Base-by-base conservation (phyloP, 2,797 vertebrate species). In the Anas georgica region DNA sequence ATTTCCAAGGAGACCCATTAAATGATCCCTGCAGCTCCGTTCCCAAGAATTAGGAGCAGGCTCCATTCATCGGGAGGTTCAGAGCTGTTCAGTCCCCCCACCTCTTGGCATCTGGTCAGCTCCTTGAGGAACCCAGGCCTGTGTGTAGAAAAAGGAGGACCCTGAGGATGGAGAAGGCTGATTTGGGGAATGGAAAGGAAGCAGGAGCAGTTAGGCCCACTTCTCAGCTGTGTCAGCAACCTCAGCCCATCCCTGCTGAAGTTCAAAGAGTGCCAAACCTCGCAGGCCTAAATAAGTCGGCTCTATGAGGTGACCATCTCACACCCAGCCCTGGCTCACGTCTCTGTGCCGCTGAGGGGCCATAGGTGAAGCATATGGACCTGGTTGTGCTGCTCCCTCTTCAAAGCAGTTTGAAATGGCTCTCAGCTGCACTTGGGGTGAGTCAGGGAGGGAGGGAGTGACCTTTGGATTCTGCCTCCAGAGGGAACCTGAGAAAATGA, bases 401-500 rank as follows among this genome's bases (percentile, higher is more conserved):
- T 90, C 55, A 76, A 88, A 91, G 41, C 73, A 69, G 54, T 74
- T 86, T 92, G 75, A 62, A 93, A 83, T 73, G 74, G 80, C 83
- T 94, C 83, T 88, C 90, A 90, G 43, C 90, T 91, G 87, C 90
- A 94, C 77, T 86, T 93, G 78, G 60, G 50, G 43, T 72, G 70
- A 86, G 74, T n/a, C 88, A 81, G 75, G 85, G 91, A 76, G 94
- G 90, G 60, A 95, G 93, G 90, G 83, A 83, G 50, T 87, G 94
- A 96, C 93, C 97, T 96, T 96, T 96, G 95, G 94, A 97, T 96
- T 86, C 95, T 94, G 91, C 91, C 83, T 93, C 76, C 84, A 33
- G 76, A 94, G 93, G 74, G 93, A 97, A 91, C 94, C 95, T 97
- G 97, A 96, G 97, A 97, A 98, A 96, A 75, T 95, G 96, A 97